Evolutionary conservation across 2,797 vertebrate species (phyloP).

Genomic region (Mormyrops attenuatus): DNA sequence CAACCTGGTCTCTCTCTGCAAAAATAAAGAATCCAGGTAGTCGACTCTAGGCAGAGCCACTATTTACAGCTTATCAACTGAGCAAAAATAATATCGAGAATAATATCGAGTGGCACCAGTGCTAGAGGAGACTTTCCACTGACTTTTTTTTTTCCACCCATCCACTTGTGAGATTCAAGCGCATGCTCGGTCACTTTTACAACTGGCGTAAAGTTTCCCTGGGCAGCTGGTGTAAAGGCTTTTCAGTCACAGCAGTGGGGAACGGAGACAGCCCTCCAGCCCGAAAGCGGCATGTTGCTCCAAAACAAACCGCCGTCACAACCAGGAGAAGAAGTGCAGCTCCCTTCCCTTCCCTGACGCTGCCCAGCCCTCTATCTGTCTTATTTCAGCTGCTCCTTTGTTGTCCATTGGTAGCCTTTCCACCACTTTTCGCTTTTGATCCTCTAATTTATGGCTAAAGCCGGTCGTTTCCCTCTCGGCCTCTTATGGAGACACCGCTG

Average conservation of each 20-base stretch:
- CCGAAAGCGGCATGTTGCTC: background rate
- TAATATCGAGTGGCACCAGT: background rate
- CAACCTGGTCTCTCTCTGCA: constrained; percentile 44
- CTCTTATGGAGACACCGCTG: background rate
- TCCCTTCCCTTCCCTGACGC: background rate
- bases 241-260: background rate
- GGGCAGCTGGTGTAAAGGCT: constrained; percentile 17
- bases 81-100: background rate
- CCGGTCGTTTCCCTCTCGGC: background rate
- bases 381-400: background rate
- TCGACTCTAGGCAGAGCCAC: background rate
- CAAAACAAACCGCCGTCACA: constrained; percentile 18
- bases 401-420: constrained; percentile 9
- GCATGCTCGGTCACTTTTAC: background rate
- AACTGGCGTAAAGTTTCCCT: background rate
- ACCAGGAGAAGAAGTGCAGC: background rate
- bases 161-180: background rate
- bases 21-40: constrained; percentile 46
- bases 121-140: background rate
- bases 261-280: background rate
- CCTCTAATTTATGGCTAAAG: constrained; percentile 9
- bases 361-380: constrained; percentile 5
- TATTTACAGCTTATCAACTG: background rate
- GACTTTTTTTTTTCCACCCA: background rate
- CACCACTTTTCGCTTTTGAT: background rate